These are phyloP conservation scores for Eudyptes chrysolophus DNA, from an alignment of 2,113 vertebrate genomes.

Conservation along the genomic window DNA sequence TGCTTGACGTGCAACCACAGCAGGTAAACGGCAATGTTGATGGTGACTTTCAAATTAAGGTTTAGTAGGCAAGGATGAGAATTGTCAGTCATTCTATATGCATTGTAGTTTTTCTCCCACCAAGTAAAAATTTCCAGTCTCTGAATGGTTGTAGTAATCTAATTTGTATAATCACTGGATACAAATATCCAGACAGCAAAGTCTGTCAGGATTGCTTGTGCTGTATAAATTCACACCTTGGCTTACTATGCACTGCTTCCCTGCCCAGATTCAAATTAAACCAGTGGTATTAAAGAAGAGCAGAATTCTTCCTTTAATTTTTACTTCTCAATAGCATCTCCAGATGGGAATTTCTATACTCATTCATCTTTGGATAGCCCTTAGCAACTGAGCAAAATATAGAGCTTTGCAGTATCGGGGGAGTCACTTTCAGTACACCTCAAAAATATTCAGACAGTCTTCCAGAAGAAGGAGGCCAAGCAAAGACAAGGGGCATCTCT, in stretches of 20 bases:
- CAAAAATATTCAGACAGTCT: neutral
- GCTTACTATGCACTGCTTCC: neutral
- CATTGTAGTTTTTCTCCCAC: neutral
- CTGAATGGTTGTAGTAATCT: neutral
- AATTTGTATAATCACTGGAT: neutral
- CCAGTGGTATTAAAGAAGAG: neutral
- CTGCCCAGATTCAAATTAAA: neutral
- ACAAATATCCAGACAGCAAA: neutral
- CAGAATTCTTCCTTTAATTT: neutral
- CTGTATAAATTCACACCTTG: neutral
- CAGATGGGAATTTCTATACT: neutral
- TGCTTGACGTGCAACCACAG: constrained; percentile 40
- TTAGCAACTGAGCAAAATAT: neutral
- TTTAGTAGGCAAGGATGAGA: neutral
- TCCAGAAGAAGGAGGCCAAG: neutral
- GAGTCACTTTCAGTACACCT: neutral
- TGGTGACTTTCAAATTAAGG: neutral
- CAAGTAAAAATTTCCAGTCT: neutral
- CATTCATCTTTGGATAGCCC: neutral
- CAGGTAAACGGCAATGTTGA: constrained; percentile 31
- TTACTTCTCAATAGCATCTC: neutral
- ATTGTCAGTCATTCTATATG: neutral
- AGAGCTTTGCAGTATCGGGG: neutral
- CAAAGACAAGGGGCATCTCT: neutral
- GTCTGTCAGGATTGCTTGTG: neutral